A percentile compares a stretch with the other conserved stretches of the same genome.
phyloP scores from a whole-genome alignment of 2,113 vertebrate species.

The Rallus limicola region DNA sequence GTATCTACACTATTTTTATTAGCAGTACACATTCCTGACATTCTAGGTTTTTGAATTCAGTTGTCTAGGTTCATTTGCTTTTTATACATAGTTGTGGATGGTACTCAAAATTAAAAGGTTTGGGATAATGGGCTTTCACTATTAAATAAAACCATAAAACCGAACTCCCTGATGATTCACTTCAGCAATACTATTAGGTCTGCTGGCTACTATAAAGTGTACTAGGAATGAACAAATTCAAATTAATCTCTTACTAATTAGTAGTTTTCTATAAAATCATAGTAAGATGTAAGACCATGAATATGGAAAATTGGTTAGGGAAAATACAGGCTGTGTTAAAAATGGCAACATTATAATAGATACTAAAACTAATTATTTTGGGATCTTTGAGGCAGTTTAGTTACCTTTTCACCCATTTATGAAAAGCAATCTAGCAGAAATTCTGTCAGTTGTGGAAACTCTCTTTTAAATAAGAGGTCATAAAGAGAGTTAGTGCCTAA shows the following conservation, averaged over 20 bases:
- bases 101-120: not conserved
- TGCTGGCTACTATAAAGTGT: not conserved
- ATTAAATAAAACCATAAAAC: not conserved
- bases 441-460: not conserved
- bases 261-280: conserved; percentile 5
- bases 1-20: not conserved
- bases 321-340: conserved; percentile 2
- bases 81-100: not conserved
- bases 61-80: not conserved
- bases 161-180: not conserved
- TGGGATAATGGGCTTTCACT: not conserved
- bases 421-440: not conserved
- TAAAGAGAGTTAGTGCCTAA: not conserved
- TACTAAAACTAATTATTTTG: conserved; percentile 11
- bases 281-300: not conserved
- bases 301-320: not conserved
- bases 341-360: not conserved
- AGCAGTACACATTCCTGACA: not conserved
- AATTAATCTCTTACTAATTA: conserved; percentile 24
- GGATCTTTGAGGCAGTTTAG: not conserved
- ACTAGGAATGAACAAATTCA: conserved; percentile 18
- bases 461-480: not conserved
- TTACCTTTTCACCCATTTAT: not conserved
- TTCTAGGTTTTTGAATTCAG: not conserved
- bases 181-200: not conserved